Evolutionary conservation across 1,140 invertebrate genomes (phyloP).

Genomic region (Oscheius sp.): DNA sequence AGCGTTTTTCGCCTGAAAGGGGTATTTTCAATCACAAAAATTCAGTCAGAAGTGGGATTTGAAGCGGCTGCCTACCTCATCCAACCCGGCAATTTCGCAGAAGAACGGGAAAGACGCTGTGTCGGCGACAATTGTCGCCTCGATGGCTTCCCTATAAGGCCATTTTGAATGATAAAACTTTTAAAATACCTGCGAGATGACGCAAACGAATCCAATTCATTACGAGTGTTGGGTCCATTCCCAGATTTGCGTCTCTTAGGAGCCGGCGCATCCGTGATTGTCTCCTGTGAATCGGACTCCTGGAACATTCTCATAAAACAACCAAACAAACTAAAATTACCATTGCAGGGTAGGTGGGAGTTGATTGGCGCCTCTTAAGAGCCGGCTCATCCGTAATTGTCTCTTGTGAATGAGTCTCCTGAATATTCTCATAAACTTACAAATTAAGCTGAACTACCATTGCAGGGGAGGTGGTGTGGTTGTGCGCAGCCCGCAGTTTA

Average conservation of each 20-base stretch:
- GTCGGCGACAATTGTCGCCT: conserved; percentile 3
- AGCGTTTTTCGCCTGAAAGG: conserved; percentile 15
- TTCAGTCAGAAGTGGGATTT: not conserved
- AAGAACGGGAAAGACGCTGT: not conserved
- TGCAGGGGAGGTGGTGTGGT: not conserved
- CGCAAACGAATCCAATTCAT: not conserved
- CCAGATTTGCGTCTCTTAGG: too few species aligned
- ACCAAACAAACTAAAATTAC: not conserved
- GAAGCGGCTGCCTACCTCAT: not conserved
- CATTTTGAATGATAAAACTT: not conserved
- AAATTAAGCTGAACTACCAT: not conserved
- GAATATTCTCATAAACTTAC: not conserved
- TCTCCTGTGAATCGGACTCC: not conserved
- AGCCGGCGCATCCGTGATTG: too few species aligned
- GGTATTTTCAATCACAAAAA: not conserved
- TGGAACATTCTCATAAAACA: not conserved
- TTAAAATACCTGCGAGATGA: not conserved
- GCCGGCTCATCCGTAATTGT: not conserved
- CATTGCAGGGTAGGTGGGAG: not conserved
- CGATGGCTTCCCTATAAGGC: not conserved
- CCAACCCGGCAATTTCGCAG: conserved; percentile 6
- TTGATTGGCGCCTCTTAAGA: not conserved
- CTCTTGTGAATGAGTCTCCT: not conserved
- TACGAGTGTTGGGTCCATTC: too few species aligned
- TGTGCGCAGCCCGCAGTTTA: not conserved